Evolutionary conservation across 1,140 invertebrate genomes (phyloP), one percentile per base, ranked within the genome.

Genomic region (Lordiphosa stackelbergi): DNA sequence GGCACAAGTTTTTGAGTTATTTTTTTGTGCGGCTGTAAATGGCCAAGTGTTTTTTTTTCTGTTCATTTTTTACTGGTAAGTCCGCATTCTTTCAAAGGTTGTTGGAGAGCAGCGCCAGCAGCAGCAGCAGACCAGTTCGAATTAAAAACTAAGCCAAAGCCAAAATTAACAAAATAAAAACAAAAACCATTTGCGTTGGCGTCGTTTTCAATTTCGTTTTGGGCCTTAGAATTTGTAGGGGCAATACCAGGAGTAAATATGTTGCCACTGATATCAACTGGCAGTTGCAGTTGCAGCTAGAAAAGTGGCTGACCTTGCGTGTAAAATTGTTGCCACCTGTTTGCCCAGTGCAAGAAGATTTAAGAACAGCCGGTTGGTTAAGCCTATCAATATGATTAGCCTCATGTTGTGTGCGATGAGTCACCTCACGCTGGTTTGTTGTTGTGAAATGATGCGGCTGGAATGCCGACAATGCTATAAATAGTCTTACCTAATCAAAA

Each of bases 81-180:
- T 79, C 74, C 74, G 74, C 74, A 79, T 79, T 79, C 74, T 79
- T 79, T 79, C 70, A 79, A 79, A 79, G 74, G 74, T 79, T 79
- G 74, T 75, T 70, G 53, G 49, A 59, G 54, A 41, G 7, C 45
- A 47, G 22, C 45, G n/a, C 7, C 38, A 9, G 38, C 13, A 16
- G 40, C 40, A 19, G 13, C 40, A 19, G 40, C 38, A 9, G 12
- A 40, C 38, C 38, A 31, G 28, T 31, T 31, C 28, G 28, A 31
- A 31, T 5, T 7, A 31, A 31, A 5, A 31, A 31, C 6, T 31
- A 31, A 31, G 7, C 2, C 28, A 7, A 31, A 31, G 7, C 28
- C 28, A 31, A 31, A 31, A 8, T 31, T 24, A 24, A 24, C 5
- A 24, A 24, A 24, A 24, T 5, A 24, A 24, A 24, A 24, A 24